Base-by-base conservation (phyloP, 2,888 invertebrate species). In the Habrosyne pyritoides region DNA sequence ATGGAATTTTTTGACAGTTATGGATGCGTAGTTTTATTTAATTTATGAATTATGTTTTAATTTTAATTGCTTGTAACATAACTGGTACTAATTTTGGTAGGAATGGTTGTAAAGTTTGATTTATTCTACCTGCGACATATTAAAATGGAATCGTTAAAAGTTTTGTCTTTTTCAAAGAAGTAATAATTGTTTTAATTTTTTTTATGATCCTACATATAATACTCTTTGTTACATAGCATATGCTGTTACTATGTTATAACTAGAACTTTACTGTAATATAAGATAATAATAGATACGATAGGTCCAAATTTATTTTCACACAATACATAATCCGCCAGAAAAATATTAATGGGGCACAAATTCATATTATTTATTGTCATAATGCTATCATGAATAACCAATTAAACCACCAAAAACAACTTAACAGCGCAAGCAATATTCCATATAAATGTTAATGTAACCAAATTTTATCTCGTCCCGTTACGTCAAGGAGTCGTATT, bases 391-490 rank as follows among this genome's bases (percentile, higher is more conserved):
- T 14, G 12, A 36, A 8, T 5, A 18, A 42, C 7, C 18, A n/a
- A 18, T 18, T 6, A 18, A 42, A 42, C 14, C 0, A 14, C 12
- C 47, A 12, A 55, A 53, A 21, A 33, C 49, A 55, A 22, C 30
- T 47, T 33, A 47, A 58, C 53, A 53, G 46, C 53, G 56, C 53
- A 53, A 53, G 54, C 51, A 56, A 57, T 61, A 63, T 57, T 50
- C 53, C 54, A 69, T 74, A 71, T 75, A 76, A 76, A 79, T 73
- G 71, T 71, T 72, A 77, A 75, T 71, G 64, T 55, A 54, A 55
- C 56, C 66, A 57, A 70, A 69, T 63, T 69, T 62, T 73, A 76
- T 73, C 73, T 69, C 18, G 74, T 73, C 71, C 70, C 75, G 73
- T 78, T 73, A 69, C 18, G 6, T 42, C 18, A 18, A 18, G 63